Conservation (phyloP, 2,113 vertebrate species). For the Muntiacus reevesi region DNA sequence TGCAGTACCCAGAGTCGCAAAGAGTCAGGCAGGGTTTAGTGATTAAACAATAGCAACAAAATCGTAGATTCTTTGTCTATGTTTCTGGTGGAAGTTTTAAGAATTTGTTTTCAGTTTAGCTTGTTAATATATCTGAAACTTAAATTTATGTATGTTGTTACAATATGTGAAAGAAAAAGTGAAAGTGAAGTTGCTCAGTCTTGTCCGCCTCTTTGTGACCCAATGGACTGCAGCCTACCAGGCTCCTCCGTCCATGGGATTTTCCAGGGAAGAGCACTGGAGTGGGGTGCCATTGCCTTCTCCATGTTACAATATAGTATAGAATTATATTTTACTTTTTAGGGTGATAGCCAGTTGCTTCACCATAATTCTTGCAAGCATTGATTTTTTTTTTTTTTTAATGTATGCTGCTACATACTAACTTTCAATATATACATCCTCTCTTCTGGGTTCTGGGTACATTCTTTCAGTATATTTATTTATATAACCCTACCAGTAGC, state of each 20-base stretch:
- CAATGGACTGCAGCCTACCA: too few species aligned
- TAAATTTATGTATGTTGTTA: not conserved
- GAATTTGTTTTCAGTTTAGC: not conserved
- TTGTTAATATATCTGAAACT: not conserved
- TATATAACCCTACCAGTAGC: not conserved
- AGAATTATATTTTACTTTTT: not conserved
- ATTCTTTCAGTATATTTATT: not conserved
- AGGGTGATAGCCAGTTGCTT: not conserved
- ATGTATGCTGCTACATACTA: not conserved
- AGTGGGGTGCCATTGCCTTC: too few species aligned
- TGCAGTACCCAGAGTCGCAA: not conserved
- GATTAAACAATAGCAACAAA: not conserved
- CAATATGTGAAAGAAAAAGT: not conserved
- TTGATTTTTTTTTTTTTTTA: not conserved
- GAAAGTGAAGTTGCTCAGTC: too few species aligned
- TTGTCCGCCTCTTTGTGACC: too few species aligned
- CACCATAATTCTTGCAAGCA: not conserved
- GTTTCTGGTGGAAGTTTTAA: not conserved
- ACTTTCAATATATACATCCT: not conserved
- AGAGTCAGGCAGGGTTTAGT: not conserved
- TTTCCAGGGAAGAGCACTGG: too few species aligned
- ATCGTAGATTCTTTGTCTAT: not conserved
- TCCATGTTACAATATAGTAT: not conserved
- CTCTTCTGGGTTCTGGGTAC: not conserved
- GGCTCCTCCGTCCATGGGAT: too few species aligned